Conservation (phyloP, 2,113 vertebrate genomes). For the Hiodon tergisus region DNA sequence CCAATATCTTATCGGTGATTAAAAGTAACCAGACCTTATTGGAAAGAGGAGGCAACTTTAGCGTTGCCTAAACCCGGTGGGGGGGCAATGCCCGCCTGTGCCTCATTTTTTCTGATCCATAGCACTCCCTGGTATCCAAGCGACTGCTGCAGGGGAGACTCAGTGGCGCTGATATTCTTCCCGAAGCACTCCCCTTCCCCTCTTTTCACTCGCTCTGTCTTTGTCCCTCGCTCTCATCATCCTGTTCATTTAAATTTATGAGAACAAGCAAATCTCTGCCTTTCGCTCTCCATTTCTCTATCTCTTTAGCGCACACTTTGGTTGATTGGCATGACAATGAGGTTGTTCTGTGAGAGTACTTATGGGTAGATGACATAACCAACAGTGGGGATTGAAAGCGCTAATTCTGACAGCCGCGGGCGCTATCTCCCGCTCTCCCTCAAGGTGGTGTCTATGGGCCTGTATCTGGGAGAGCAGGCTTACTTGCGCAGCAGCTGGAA, state of each 20-base stretch:
- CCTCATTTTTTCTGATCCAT: too few relatives aligned
- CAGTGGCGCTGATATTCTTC: neutral
- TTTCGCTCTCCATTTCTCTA: neutral
- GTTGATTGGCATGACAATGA: neutral
- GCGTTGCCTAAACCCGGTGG: too few relatives aligned
- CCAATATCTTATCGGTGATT: too few relatives aligned
- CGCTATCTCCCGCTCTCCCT: constrained; percentile 5
- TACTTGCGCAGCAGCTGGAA: constrained; percentile 98
- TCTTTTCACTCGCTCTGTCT: constrained; percentile 10
- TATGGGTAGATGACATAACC: neutral
- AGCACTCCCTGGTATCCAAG: too few relatives aligned
- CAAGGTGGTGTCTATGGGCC: constrained; percentile 90
- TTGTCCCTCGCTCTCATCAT: constrained; percentile 9
- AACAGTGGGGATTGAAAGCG: neutral
- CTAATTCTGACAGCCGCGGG: neutral
- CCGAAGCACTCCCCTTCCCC: constrained; percentile 9
- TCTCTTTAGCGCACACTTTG: neutral
- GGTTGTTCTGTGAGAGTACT: neutral
- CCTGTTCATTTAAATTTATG: neutral
- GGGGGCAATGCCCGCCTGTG: too few relatives aligned
- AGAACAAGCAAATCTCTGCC: neutral
- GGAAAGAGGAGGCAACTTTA: too few relatives aligned
- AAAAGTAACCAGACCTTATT: too few relatives aligned
- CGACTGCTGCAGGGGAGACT: neutral
- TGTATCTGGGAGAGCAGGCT: constrained; percentile 87